These are phyloP conservation scores for Eristalis arbustorum DNA, from an alignment of 2,888 invertebrate species.

Conservation along the genomic window DNA sequence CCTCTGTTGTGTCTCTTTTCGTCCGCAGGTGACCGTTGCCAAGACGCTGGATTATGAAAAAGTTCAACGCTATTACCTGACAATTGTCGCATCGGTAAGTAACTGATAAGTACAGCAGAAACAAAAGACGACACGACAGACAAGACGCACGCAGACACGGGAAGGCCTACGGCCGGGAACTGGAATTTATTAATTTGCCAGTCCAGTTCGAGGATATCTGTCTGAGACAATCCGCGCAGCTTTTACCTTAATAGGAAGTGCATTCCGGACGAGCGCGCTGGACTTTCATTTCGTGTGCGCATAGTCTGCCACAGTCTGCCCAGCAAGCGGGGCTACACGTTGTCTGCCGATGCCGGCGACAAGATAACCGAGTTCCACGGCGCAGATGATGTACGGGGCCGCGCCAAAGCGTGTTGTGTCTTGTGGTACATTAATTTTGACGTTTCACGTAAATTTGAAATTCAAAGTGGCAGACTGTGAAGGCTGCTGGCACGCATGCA, in stretches of 20 bases:
- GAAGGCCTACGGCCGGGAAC: neutral
- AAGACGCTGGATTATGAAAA: conserved; percentile 93
- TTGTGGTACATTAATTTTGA: neutral
- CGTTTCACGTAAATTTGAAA: neutral
- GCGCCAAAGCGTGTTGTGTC: neutral
- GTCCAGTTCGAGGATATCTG: conserved; percentile 53
- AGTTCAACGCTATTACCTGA: conserved; percentile 92
- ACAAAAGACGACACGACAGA: neutral
- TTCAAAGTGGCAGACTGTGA: neutral
- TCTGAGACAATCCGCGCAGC: conserved; percentile 33
- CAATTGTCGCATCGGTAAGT: conserved; percentile 93
- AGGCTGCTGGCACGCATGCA: neutral
- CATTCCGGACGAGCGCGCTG: conserved; percentile 28
- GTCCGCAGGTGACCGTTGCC: conserved; percentile 86
- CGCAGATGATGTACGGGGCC: neutral
- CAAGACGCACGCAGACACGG: conserved; percentile 27
- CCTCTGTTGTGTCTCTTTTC: conserved; percentile 3
- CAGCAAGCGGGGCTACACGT: neutral
- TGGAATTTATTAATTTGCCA: conserved; percentile 65
- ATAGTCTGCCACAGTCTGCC: conserved; percentile 38
- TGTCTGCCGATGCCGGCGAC: neutral
- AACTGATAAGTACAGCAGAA: conserved; percentile 49
- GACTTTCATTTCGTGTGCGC: conserved; percentile 37
- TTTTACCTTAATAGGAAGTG: conserved; percentile 58
- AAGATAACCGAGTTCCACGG: neutral